Evolutionary conservation across 2,797 vertebrate genomes (phyloP), one percentile per base, ranked within the genome.

Genomic region (Mallotus villosus): DNA sequence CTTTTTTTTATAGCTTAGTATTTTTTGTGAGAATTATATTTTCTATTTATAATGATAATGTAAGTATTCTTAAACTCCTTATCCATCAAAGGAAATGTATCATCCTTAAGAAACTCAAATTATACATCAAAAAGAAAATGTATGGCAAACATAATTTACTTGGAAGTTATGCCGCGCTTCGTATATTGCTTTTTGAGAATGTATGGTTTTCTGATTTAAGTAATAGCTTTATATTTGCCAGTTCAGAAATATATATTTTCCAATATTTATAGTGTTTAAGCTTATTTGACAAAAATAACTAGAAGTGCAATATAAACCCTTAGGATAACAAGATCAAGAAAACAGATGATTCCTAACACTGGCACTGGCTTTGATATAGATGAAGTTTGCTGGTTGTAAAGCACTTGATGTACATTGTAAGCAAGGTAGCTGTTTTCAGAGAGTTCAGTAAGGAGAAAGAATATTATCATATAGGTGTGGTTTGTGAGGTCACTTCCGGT

Each of bases 21-120:
- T 41, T 59, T 59, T 69, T 25, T 59, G 67, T 59, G 57, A 69
- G 46, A 29, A 14, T 46, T 70, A 46, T 70, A 60, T 70, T 61
- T 70, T 70, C 29, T 11, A 41, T 59, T 37, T 59, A 60, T 61
- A 41, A 16, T 41, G 19, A 70, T 61, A 41, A 22, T 41, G 19
- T 34, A 57, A 34, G 25, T 68, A 51, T 68, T 57, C 37, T 68
- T 34, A 21, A 60, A 34, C 4, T 7, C 19, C 24, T 5, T 14
- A 29, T 55, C 51, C 51, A 19, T n/a, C 51, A 55, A 17, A 17
- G 19, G 5, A 57, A 58, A 58, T 46, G 22, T 49, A 21, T 12
- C 6, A 21, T 34, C 32, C 24, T 5, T 12, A 46, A 41, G 21
- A 25, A 24, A 46, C 22, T 22, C 8, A 2, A 46, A 37, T 58